Percentiles rank a stretch among this genome's conserved stretches.
phyloP scores from a whole-genome alignment of 2,888 invertebrate species.

The Galerucella calmariensis region DNA sequence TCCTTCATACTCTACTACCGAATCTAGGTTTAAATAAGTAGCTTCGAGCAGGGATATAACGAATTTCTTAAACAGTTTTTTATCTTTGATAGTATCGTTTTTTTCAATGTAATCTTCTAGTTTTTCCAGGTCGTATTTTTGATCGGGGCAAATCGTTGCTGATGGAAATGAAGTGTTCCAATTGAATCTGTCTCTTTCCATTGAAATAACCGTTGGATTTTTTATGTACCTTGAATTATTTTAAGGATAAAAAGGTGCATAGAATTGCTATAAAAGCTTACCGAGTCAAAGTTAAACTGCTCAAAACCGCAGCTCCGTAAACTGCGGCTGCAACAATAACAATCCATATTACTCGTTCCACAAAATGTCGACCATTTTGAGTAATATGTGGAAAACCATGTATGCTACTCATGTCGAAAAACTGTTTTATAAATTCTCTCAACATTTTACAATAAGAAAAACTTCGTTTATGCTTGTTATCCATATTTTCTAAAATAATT shows the following conservation, averaged over 20 bases:
- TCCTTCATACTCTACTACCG: conserved; percentile 67
- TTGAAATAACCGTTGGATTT: conserved; percentile 78
- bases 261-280: not conserved
- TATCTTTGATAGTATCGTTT: conserved; percentile 61
- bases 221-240: conserved; percentile 69
- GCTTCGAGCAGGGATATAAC: conserved; percentile 69
- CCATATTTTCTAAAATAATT: not conserved
- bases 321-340: conserved; percentile 52
- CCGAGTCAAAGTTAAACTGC: conserved; percentile 70
- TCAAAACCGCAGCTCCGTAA: conserved; percentile 59
- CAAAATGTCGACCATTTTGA: conserved; percentile 50
- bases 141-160: conserved; percentile 74
- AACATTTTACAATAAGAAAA: conserved; percentile 14
- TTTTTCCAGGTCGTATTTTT: conserved; percentile 68
- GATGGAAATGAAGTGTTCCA: conserved; percentile 80
- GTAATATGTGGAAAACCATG: conserved; percentile 59
- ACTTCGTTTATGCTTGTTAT: not conserved
- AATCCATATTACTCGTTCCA: conserved; percentile 58
- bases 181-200: conserved; percentile 77
- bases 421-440: conserved; percentile 41
- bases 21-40: conserved; percentile 71
- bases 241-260: too few relatives aligned
- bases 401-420: conserved; percentile 57
- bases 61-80: conserved; percentile 69
- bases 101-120: conserved; percentile 66